Percentiles rank a stretch among this genome's conserved stretches.
phyloP scores from a whole-genome alignment of 2,888 invertebrate genomes.

The Standfussiana lucernea region DNA sequence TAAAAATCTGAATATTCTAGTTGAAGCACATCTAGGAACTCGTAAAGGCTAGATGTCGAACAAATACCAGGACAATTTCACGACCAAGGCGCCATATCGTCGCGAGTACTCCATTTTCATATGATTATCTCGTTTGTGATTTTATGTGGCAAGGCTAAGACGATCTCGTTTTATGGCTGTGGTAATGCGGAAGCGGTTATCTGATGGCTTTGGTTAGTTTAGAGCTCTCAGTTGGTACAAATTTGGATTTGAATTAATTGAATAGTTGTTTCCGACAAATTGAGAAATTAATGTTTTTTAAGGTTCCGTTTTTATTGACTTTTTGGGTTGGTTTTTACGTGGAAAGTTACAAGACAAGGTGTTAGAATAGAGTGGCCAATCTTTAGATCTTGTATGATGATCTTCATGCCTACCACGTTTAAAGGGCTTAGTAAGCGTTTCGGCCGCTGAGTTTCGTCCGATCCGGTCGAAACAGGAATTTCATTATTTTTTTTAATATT shows the following conservation, averaged over 20 bases:
- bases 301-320: no score
- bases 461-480: no score
- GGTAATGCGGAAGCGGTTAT: constrained; percentile 49
- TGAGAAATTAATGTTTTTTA: constrained; percentile 14
- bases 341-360: background rate
- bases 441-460: no score
- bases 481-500: no score
- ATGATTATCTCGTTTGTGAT: constrained; percentile 59
- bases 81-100: constrained; percentile 33
- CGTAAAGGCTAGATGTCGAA: constrained; percentile 11
- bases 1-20: constrained; percentile 13
- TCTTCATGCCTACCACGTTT: background rate
- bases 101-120: constrained; percentile 50
- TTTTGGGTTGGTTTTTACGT: background rate
- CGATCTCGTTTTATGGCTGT: constrained; percentile 40
- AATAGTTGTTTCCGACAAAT: constrained; percentile 5
- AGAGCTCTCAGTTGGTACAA: constrained; percentile 5
- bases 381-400: background rate
- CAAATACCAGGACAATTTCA: constrained; percentile 45
- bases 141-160: constrained; percentile 49
- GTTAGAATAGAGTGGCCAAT: background rate
- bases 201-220: constrained; percentile 23
- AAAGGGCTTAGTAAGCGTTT: no score
- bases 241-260: background rate
- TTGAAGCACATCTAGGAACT: background rate